These are phyloP conservation scores for Drusus annulatus DNA, from an alignment of 1,140 invertebrate genomes.

Conservation along the genomic window DNA sequence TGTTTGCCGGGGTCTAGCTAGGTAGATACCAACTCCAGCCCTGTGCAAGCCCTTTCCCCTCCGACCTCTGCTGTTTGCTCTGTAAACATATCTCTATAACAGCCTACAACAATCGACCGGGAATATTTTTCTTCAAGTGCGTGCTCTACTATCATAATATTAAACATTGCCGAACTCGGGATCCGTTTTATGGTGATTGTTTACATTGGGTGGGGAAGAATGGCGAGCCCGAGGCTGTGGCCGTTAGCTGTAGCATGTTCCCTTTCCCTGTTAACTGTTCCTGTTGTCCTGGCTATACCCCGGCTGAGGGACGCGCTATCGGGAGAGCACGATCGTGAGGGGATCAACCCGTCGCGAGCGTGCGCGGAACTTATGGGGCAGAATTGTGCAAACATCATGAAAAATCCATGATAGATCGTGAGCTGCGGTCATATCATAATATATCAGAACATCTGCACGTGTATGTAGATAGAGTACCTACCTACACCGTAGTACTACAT, in stretches of 20 bases:
- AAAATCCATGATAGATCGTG: background rate
- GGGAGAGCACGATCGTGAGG: too few species aligned
- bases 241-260: background rate
- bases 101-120: constrained; percentile 43
- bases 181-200: constrained; percentile 47
- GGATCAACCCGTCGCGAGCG: background rate
- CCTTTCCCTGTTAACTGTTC: background rate
- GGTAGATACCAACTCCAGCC: too few species aligned
- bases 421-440: too few species aligned
- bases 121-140: constrained; percentile 24
- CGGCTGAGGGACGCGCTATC: background rate
- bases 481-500: too few species aligned
- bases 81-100: constrained; percentile 51
- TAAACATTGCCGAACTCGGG: constrained; percentile 44
- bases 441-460: too few species aligned
- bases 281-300: background rate
- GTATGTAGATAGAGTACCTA: too few species aligned
- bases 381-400: constrained; percentile 18
- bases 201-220: constrained; percentile 19
- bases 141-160: constrained; percentile 49
- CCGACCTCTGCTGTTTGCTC: constrained; percentile 31
- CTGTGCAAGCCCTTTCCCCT: background rate
- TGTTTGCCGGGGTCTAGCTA: background rate
- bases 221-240: constrained; percentile 29
- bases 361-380: constrained; percentile 8